Evolutionary conservation across 2,797 vertebrate species (phyloP).

Genomic region (Rhabdomys pumilio): DNA sequence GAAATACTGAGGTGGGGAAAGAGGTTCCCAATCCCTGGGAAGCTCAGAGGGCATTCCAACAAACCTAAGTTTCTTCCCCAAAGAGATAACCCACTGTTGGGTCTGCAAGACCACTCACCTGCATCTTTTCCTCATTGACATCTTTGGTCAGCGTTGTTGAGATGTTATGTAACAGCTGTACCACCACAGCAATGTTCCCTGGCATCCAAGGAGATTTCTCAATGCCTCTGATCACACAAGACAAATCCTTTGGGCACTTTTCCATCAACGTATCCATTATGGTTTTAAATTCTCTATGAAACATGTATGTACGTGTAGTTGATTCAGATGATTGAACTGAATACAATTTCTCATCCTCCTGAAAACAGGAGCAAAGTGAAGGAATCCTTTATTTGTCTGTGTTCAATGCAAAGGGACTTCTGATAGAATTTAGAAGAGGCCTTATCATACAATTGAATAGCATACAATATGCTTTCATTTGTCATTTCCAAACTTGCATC

Average conservation of each 20-base stretch:
- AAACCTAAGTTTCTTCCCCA: not conserved
- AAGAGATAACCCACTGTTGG: fast-evolving
- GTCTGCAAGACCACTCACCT: slow-evolving; percentile 76
- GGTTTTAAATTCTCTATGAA: not conserved
- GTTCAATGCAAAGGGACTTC: not conserved
- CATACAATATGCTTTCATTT: slow-evolving; percentile 11
- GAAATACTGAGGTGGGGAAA: not conserved
- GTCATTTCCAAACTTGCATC: slow-evolving; percentile 30
- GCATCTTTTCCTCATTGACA: slow-evolving; percentile 85
- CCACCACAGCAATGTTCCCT: slow-evolving; percentile 88
- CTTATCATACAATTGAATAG: not conserved
- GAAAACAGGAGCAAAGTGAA: not conserved
- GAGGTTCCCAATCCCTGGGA: not conserved
- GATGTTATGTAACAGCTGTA: slow-evolving; percentile 86
- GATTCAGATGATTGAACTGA: fast-evolving
- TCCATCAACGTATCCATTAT: slow-evolving; percentile 69
- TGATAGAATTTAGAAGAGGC: not conserved
- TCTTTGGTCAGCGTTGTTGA: slow-evolving; percentile 62
- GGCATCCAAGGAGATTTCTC: slow-evolving; percentile 85
- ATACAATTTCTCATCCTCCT: not conserved
- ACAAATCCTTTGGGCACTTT: slow-evolving; percentile 86
- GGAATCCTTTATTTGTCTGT: not conserved
- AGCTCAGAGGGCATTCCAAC: not conserved
- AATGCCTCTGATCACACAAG: slow-evolving; percentile 85
- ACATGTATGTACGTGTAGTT: too few relatives aligned